These are phyloP conservation scores for Scopus umbretta DNA, from an alignment of 2,113 vertebrate species.

Conservation along the genomic window DNA sequence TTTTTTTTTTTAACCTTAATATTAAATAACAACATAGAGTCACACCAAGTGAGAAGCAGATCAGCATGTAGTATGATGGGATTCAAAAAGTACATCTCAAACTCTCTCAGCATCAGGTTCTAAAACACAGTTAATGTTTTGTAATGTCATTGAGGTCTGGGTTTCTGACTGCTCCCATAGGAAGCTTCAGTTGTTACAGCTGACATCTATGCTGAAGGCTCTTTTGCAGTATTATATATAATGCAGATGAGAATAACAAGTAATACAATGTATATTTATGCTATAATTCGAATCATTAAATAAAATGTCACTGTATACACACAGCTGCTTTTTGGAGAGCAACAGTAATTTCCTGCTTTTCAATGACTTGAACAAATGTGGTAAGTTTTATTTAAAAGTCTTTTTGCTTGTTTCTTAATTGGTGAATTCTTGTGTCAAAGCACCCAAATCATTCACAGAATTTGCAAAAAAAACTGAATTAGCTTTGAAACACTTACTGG, in stretches of 20 bases:
- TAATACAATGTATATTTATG: conserved; percentile 44
- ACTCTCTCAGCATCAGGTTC: not conserved
- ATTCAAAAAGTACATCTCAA: not conserved
- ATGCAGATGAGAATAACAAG: conserved; percentile 14
- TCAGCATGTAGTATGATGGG: not conserved
- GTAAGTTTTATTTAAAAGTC: conserved; percentile 30
- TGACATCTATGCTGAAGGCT: not conserved
- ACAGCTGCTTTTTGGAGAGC: conserved; percentile 58
- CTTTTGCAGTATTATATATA: not conserved
- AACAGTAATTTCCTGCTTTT: conserved; percentile 61
- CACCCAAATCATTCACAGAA: not conserved
- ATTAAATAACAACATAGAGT: not conserved
- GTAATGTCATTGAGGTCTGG: not conserved
- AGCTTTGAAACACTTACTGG: not conserved
- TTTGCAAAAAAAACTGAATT: not conserved
- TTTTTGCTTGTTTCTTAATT: conserved; percentile 43
- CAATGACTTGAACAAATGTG: conserved; percentile 33
- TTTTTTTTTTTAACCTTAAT: not conserved
- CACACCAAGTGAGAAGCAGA: not conserved
- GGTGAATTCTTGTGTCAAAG: conserved; percentile 33
- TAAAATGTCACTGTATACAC: conserved; percentile 54
- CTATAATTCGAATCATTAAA: conserved; percentile 54
- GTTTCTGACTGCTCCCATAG: not conserved
- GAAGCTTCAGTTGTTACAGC: not conserved
- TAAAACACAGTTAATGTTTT: not conserved